phyloP scores from a whole-genome alignment of 1,140 invertebrate species.

The Phenacoccus solenopsis region DNA sequence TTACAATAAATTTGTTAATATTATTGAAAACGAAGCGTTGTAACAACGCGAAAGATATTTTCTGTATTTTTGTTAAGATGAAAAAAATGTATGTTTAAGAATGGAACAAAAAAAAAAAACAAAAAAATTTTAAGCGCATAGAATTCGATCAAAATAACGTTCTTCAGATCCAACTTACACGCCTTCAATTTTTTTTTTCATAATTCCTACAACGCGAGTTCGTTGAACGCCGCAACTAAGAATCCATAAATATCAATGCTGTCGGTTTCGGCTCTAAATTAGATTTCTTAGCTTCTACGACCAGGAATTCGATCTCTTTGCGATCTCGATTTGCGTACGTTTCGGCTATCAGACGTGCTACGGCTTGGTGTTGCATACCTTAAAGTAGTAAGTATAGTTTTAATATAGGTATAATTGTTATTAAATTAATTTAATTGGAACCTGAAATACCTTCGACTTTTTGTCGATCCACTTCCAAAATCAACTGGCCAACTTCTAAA shows the following conservation, averaged over 20 bases:
- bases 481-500: conserved; percentile 82
- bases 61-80: not conserved
- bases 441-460: conserved; percentile 62
- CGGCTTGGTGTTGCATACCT: conserved; percentile 58
- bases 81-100: too few species aligned
- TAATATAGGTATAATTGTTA: not conserved
- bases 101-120: not conserved
- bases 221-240: too few species aligned
- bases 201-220: too few species aligned
- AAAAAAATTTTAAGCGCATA: not conserved
- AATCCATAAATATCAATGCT: conserved; percentile 72
- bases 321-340: conserved; percentile 75
- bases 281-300: conserved; percentile 77
- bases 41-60: not conserved
- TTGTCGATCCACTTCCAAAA: conserved; percentile 82
- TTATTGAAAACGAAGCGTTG: not conserved
- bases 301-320: conserved; percentile 77
- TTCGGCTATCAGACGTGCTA: conserved; percentile 75
- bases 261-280: conserved; percentile 79
- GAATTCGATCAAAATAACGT: not conserved
- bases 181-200: too few species aligned
- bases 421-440: not conserved
- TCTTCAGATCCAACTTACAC: too few species aligned
- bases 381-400: conserved; percentile 19
- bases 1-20: not conserved